These are phyloP conservation scores for Trachelus tabidus DNA, from an alignment of 2,888 invertebrate species.

Conservation along the genomic window DNA sequence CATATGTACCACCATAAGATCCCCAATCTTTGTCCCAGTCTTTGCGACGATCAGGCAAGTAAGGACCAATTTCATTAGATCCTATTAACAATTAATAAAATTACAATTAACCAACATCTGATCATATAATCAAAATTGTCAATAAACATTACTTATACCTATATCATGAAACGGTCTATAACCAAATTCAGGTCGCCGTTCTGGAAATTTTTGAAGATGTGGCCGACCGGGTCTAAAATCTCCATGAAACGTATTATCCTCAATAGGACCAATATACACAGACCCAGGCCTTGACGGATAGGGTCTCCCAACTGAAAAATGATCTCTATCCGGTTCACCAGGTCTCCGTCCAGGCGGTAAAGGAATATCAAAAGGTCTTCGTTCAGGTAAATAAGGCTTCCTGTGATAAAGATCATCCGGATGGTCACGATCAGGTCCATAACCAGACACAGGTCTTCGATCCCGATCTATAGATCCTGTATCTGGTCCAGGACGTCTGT, in stretches of 20 bases:
- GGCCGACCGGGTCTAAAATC: conserved; percentile 23
- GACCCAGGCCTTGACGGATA: background rate
- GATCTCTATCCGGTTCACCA: background rate
- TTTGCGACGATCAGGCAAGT: conserved; percentile 67
- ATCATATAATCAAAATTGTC: background rate
- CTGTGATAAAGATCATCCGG: background rate
- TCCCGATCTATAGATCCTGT: conserved; percentile 7
- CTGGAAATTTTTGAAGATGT: conserved; percentile 30
- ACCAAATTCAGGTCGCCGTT: conserved; percentile 23
- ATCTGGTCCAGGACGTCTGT: conserved; percentile 10
- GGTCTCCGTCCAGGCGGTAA: background rate
- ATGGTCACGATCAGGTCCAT: background rate
- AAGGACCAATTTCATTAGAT: conserved; percentile 62
- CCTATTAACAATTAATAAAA: conserved; percentile 3
- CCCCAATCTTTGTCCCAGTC: conserved; percentile 70
- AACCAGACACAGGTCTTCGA: conserved; percentile 9
- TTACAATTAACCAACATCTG: background rate
- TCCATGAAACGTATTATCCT: conserved; percentile 22
- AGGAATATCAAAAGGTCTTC: background rate
- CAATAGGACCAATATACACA: conserved; percentile 7
- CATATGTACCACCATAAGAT: conserved; percentile 73
- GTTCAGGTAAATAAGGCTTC: background rate
- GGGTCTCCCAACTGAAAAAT: background rate
- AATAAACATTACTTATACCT: background rate
- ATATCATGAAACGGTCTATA: background rate